These are phyloP conservation scores for Steromphala cineraria DNA, from an alignment of 2,888 invertebrate species.

Conservation along the genomic window DNA sequence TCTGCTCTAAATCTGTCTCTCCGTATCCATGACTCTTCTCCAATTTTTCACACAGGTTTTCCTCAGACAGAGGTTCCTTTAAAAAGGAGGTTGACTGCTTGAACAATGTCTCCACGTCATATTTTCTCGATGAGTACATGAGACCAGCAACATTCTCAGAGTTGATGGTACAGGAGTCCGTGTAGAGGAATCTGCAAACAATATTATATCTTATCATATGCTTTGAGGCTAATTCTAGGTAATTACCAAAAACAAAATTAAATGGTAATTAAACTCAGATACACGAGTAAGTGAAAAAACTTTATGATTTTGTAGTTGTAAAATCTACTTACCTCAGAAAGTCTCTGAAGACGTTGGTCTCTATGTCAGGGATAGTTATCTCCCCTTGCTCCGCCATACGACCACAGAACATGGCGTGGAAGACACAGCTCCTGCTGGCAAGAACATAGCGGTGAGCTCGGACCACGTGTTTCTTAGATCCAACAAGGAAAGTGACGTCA, in stretches of 20 bases:
- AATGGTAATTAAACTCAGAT: too few relatives aligned
- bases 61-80: background rate
- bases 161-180: background rate
- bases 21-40: background rate
- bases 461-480: background rate
- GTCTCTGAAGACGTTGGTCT: too few relatives aligned
- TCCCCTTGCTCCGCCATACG: background rate
- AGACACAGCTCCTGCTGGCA: background rate
- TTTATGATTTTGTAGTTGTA: too few relatives aligned
- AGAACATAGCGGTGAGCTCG: background rate
- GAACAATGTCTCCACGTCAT: background rate
- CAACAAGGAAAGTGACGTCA: background rate
- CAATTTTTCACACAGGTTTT: background rate
- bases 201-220: too few relatives aligned
- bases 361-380: too few relatives aligned
- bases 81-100: background rate
- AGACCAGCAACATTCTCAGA: background rate
- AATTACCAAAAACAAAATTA: too few relatives aligned
- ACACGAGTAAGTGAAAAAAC: too few relatives aligned
- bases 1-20: background rate
- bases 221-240: too few relatives aligned
- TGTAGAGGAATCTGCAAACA: background rate
- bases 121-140: background rate
- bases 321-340: too few relatives aligned
- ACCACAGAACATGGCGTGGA: background rate